phyloP scores from a whole-genome alignment of 2,113 vertebrate genomes.

The Myiozetetes cayanensis region DNA sequence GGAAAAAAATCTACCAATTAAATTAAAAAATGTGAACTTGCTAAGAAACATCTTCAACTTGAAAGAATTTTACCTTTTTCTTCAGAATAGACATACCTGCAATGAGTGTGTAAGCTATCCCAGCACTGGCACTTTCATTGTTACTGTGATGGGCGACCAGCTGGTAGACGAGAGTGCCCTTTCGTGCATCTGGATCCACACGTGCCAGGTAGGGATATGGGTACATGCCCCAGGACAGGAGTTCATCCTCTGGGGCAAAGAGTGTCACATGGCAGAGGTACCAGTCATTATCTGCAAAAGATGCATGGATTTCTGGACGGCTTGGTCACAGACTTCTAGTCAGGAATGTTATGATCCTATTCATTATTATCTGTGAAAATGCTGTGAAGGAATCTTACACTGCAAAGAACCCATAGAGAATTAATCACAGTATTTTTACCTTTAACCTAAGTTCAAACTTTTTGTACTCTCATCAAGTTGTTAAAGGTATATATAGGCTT shows the following conservation, averaged over 20 bases:
- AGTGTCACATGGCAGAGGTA: conserved; percentile 83
- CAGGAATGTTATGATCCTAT: neutral
- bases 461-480: neutral
- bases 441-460: neutral
- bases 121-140: conserved; percentile 48
- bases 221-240: conserved; percentile 86
- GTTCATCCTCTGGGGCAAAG: conserved; percentile 72
- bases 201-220: conserved; percentile 82
- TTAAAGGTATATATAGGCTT: neutral
- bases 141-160: conserved; percentile 58
- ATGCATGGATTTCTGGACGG: neutral
- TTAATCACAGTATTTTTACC: neutral
- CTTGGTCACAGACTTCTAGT: neutral
- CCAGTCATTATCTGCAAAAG: conserved; percentile 82
- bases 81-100: conserved; percentile 70
- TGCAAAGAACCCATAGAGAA: neutral
- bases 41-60: neutral
- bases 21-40: neutral
- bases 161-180: conserved; percentile 77
- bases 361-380: neutral
- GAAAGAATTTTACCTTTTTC: neutral
- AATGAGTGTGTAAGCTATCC: conserved; percentile 75
- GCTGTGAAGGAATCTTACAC: neutral
- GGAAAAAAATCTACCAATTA: neutral
- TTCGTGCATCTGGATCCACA: conserved; percentile 74